phyloP scores from a whole-genome alignment of 2,797 vertebrate genomes.

The Neopelma chrysocephalum region DNA sequence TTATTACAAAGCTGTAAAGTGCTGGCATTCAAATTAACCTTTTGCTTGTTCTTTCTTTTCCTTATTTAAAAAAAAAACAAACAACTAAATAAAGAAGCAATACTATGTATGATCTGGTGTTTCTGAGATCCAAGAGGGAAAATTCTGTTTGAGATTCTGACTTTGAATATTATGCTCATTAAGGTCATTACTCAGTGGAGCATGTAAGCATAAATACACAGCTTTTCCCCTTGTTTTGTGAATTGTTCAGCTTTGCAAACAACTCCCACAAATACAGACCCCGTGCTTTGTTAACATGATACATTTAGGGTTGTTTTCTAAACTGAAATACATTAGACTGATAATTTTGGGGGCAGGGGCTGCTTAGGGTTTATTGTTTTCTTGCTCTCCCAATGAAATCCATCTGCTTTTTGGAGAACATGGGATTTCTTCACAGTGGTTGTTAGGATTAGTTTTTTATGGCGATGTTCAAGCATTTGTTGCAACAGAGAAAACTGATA shows the following conservation, averaged over 20 bases:
- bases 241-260: slow-evolving; percentile 42
- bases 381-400: background rate
- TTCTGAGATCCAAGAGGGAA: slow-evolving; percentile 12
- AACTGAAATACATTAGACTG: background rate
- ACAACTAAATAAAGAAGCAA: background rate
- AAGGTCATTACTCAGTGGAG: slow-evolving; percentile 35
- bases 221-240: background rate
- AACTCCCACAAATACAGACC: background rate
- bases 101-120: background rate
- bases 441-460: background rate
- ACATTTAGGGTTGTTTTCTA: background rate
- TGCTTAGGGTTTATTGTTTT: background rate
- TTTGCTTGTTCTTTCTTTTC: background rate
- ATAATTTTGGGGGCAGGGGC: background rate
- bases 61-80: background rate
- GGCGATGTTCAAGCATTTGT: background rate
- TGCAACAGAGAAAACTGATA: background rate
- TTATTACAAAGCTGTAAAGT: background rate
- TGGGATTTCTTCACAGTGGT: background rate
- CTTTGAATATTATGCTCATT: slow-evolving; percentile 39
- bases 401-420: background rate
- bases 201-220: slow-evolving; percentile 28
- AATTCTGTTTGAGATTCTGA: slow-evolving; percentile 31
- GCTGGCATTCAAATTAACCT: background rate
- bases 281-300: background rate